Evolutionary conservation across 1,140 invertebrate species (phyloP), one percentile per base, ranked within the genome.

Genomic region (Phortica variegata): DNA sequence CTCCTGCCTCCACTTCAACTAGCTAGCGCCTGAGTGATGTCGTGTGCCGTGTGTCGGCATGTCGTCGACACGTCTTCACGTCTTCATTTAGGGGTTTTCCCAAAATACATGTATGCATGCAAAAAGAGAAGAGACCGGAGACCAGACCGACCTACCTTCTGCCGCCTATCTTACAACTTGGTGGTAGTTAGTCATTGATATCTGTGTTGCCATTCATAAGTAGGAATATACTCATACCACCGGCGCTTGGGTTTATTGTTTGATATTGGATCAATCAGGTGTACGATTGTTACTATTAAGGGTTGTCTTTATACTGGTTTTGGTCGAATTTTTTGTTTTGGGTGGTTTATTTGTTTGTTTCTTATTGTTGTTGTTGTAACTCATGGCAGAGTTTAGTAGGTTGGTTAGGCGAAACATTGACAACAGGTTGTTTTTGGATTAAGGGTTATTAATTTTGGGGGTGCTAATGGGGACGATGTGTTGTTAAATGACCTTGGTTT

Each of bases 21-120:
- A 26, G 33, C n/a, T 16, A 12, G 36, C 26, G 41, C 45, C 50
- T 52, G 44, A 50, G 47, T 47, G 50, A 45, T 47, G 50, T 53
- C 45, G 45, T 45, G 48, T 61, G 59, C 57, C 65, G 54, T 63
- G 60, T 69, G 65, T 65, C 65, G 63, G 63, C 65, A 69, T 68
- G 65, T 69, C 65, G 69, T 66, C 62, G 13, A 34, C 32, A 15
- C 63, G 60, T 54, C 32, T 57, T 46, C 60, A 69, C 55, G 60
- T 68, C 63, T 68, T 69, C 65, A 65, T 63, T 68, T 63, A 60
- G 65, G 63, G 65, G 60, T 58, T 68, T 68, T 61, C 60, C 63
- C 45, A 51, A 57, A 60, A 43, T 58, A 53, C 45, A 49, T 52
- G 41, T 47, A 49, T n/a, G 42, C 39, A 44, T 52, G 63, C 54